phyloP scores from a whole-genome alignment of 2,113 vertebrate genomes.

The Gadus chalcogrammus region DNA sequence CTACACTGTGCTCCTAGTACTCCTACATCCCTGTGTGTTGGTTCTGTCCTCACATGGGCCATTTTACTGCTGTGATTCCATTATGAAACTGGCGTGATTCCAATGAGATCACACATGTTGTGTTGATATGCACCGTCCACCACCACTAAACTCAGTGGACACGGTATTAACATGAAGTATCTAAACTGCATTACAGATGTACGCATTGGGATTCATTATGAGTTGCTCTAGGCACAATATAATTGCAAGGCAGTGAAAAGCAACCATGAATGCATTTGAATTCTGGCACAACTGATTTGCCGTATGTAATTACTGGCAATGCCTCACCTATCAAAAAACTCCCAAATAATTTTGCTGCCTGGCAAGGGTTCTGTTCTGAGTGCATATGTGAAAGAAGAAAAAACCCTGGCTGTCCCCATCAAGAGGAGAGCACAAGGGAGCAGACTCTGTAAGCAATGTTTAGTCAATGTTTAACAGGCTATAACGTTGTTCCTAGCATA shows the following conservation, averaged over 20 bases:
- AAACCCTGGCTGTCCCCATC: not conserved
- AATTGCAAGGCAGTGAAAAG: not conserved
- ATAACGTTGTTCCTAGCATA: too few relatives aligned
- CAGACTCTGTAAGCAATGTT: constrained; percentile 21
- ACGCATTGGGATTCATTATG: not conserved
- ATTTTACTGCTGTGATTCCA: constrained; percentile 13
- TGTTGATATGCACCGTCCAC: not conserved
- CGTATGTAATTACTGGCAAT: constrained; percentile 27
- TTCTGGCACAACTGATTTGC: constrained; percentile 7
- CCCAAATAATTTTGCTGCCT: constrained; percentile 72
- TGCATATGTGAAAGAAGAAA: constrained; percentile 16
- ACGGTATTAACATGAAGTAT: not conserved
- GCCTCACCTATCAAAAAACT: constrained; percentile 43
- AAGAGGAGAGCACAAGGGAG: not conserved
- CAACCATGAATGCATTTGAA: constrained; percentile 1
- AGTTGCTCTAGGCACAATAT: not conserved
- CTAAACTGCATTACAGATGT: not conserved
- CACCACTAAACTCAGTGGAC: not conserved
- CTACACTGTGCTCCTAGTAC: not conserved
- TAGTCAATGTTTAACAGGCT: not conserved
- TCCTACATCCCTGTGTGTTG: constrained; percentile 11
- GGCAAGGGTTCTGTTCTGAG: constrained; percentile 51
- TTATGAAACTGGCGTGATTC: constrained; percentile 2
- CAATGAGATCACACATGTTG: not conserved
- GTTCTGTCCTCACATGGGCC: constrained; percentile 6